These are phyloP conservation scores for Saguinus imperator DNA, from an alignment of 2,113 vertebrate species.

Conservation along the genomic window DNA sequence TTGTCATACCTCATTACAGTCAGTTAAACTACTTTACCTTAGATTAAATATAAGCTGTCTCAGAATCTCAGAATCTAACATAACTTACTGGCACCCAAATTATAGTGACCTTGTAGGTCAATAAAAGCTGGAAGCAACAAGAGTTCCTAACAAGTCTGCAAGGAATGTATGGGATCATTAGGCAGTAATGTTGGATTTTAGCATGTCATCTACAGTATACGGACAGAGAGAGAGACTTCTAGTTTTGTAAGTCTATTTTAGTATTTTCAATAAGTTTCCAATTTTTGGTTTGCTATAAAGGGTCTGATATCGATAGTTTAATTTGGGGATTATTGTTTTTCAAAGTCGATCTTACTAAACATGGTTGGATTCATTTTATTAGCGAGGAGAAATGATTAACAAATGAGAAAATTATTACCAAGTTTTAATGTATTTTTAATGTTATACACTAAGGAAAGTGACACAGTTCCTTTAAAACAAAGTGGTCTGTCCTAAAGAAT, in stretches of 20 bases:
- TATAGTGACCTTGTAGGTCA: background rate
- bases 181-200: background rate
- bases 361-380: background rate
- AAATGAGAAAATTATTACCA: background rate
- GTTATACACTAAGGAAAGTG: background rate
- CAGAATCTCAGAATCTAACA: conserved; percentile 24
- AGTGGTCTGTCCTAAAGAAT: background rate
- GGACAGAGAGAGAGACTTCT: background rate
- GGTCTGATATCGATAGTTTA: background rate
- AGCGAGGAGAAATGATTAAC: background rate
- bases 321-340: background rate
- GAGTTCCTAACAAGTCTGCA: background rate
- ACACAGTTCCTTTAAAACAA: background rate
- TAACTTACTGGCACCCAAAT: background rate
- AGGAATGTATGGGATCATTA: background rate
- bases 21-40: conserved; percentile 54
- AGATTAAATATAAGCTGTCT: conserved; percentile 46
- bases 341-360: background rate
- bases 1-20: conserved; percentile 67
- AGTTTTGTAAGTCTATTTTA: background rate
- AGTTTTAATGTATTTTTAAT: background rate
- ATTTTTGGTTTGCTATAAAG: background rate
- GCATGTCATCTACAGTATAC: background rate
- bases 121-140: background rate
- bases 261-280: background rate